These are phyloP conservation scores for Octonoba sinensis DNA, from an alignment of 2,888 invertebrate genomes.

Conservation along the genomic window DNA sequence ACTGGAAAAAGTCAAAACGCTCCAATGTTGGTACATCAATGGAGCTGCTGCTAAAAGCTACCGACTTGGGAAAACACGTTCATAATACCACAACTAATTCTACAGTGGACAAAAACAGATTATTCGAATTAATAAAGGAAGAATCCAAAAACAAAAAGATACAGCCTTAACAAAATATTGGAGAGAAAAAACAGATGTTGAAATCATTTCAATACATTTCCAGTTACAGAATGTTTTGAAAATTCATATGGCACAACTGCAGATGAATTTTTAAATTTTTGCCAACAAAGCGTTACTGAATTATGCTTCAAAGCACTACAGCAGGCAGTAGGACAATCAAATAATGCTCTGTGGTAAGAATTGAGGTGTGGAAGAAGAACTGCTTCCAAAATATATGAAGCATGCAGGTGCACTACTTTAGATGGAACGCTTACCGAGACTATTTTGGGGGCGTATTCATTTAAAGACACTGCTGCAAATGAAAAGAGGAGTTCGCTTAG, in stretches of 20 bases:
- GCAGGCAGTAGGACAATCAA: background rate
- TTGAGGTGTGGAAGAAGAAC: constrained; percentile 1
- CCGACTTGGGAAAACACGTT: background rate
- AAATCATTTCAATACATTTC: background rate
- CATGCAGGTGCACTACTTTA: background rate
- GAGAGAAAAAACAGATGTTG: background rate
- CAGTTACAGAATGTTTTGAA: background rate
- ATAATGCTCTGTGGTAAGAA: constrained; percentile 9
- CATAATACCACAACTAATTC: no score
- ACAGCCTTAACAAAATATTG: background rate
- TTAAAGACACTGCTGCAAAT: background rate
- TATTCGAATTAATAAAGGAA: background rate
- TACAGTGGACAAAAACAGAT: background rate
- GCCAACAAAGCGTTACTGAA: background rate
- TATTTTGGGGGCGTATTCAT: background rate
- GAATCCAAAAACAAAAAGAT: background rate
- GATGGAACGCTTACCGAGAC: background rate
- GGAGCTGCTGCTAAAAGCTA: background rate
- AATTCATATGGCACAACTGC: background rate
- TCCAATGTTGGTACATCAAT: no score
- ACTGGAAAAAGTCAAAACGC: no score
- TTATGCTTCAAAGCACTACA: background rate
- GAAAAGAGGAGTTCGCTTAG: background rate
- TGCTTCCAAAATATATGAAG: constrained; percentile 4
- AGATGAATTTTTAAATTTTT: background rate